Evolutionary conservation across 2,888 invertebrate genomes (phyloP), one percentile per base, ranked within the genome.

Genomic region (Philaethria dido): DNA sequence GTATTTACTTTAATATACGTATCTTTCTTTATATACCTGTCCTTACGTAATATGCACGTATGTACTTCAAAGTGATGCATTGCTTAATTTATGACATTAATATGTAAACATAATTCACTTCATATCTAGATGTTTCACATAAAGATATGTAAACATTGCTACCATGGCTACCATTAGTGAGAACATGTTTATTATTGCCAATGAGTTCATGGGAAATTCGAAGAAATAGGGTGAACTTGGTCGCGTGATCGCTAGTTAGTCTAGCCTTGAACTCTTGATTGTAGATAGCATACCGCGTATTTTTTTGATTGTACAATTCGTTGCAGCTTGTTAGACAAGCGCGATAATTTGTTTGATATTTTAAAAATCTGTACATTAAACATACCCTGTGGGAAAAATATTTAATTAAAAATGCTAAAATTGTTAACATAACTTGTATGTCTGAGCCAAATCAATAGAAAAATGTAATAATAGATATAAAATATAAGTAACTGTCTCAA

Each of bases 181-280:
- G 66, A 72, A 66, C 68, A 68, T 55, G 68, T 68, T 73, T 72
- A 73, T 72, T 71, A 70, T 57, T 66, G 70, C 68, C 68, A 70
- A 72, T 74, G 72, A 75, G 72, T 69, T 69, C 65, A 69, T 60
- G 59, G 71, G 54, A 60, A 48, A 48, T 75, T 73, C 73, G 44
- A 60, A 47, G 74, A 74, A 74, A 68, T 60, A 62, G 69, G 67
- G 66, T 71, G 69, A 66, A 68, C 64, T 69, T 65, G 62, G 57
- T 72, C 68, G 73, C 75, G 72, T 75, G 74, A 67, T 61, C 66
- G 68, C 64, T 63, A 61, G 62, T 54, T 55, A 25, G 61, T 33
- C 57, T 62, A 69, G 16, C 75, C 75, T 75, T 75, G 75, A 75
- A 75, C 75, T 72, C 42, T 48, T 6, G 60, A 18, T 44, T 52